phyloP scores from a whole-genome alignment of 2,888 invertebrate genomes.

The Phlogophora meticulosa region DNA sequence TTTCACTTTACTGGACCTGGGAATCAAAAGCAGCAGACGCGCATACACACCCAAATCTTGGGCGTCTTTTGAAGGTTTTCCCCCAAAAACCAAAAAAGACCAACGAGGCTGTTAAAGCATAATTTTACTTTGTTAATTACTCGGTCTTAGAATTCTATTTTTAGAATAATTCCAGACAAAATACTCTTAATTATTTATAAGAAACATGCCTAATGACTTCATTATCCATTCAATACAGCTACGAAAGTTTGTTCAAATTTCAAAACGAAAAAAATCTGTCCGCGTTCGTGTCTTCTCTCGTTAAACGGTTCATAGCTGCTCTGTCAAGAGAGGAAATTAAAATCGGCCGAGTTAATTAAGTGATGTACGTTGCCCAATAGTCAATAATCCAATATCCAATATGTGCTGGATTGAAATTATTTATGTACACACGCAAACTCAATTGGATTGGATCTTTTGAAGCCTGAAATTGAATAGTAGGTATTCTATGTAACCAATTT shows the following conservation, averaged over 20 bases:
- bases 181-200: neutral
- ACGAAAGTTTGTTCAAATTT: slow-evolving; percentile 3
- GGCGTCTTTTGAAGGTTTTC: no score
- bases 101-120: neutral
- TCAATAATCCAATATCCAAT: slow-evolving; percentile 53
- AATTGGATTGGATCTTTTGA: slow-evolving; percentile 49
- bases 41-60: no score
- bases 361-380: slow-evolving; percentile 47
- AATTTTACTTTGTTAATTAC: neutral
- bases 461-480: slow-evolving; percentile 47
- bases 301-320: slow-evolving; percentile 46
- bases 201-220: neutral
- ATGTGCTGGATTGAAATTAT: slow-evolving; percentile 48
- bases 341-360: slow-evolving; percentile 67
- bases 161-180: neutral
- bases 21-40: no score
- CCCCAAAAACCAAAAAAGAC: no score
- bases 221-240: neutral
- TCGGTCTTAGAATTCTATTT: neutral
- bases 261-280: slow-evolving; percentile 15
- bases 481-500: slow-evolving; percentile 29
- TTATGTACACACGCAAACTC: slow-evolving; percentile 43
- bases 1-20: no score
- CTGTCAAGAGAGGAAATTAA: slow-evolving; percentile 67
- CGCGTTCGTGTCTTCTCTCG: slow-evolving; percentile 19